A percentile compares a stretch with the other conserved stretches of the same genome.
These are phyloP conservation scores for Salmo trutta DNA, from an alignment of 2,797 vertebrate species.

Conservation along the genomic window DNA sequence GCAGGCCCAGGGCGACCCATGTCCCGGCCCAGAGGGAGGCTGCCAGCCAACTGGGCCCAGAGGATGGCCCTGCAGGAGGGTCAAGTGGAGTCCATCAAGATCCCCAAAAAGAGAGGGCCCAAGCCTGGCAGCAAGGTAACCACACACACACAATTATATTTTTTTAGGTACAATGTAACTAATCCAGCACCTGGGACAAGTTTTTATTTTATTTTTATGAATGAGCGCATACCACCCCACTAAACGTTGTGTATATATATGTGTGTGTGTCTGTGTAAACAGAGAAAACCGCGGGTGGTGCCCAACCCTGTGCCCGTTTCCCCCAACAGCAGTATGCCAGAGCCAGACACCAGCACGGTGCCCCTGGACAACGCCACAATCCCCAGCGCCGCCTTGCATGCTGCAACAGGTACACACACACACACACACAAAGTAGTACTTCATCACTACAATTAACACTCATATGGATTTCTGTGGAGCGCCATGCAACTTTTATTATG, in stretches of 20 bases:
- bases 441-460: not conserved
- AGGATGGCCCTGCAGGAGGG: slow-evolving; percentile 83
- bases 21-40: slow-evolving; percentile 65
- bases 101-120: slow-evolving; percentile 97
- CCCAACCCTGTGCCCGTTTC: slow-evolving; percentile 92
- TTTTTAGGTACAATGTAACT: no score
- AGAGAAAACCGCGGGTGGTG: slow-evolving; percentile 93
- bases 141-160: not conserved
- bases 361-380: slow-evolving; percentile 96
- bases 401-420: slow-evolving; percentile 88
- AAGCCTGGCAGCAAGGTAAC: slow-evolving; percentile 97
- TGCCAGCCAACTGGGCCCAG: slow-evolving; percentile 76
- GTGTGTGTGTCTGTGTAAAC: slow-evolving; percentile 35
- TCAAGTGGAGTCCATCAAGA: slow-evolving; percentile 86
- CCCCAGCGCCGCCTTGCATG: slow-evolving; percentile 94
- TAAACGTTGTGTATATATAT: not conserved
- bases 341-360: slow-evolving; percentile 97
- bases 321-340: slow-evolving; percentile 96
- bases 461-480: not conserved
- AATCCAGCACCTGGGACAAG: no score
- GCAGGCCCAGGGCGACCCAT: slow-evolving; percentile 69
- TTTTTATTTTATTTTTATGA: no score
- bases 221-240: no score
- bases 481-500: not conserved
- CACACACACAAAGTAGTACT: not conserved